Base-by-base conservation (phyloP, 2,797 vertebrate species). In the Leucoraja ocellata region DNA sequence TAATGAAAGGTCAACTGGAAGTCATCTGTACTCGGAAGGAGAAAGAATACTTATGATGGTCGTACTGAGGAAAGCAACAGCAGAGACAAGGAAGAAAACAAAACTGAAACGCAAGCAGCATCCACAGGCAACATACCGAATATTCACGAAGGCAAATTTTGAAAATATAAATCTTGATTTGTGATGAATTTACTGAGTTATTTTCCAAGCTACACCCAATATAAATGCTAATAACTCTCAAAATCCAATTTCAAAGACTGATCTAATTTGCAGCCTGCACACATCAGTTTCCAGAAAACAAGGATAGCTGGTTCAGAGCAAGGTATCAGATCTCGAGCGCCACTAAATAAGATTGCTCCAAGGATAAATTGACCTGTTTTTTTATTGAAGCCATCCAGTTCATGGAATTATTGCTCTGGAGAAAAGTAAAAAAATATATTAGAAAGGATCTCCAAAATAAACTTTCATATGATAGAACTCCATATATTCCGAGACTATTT, bases 191-290 rank as follows among this genome's bases (percentile, higher is more conserved):
- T 73, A 91, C 36, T 74, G 65, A 28, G 39, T 16, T 58, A 46
- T 92, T 76, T 92, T 92, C 32, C 39, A 39, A 28, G 25, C 13
- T 73, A 39, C 25, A 92, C 23, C 28, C 90, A 54, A 46, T 76
- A 58, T 92, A 74, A 46, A 92, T 92, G 90, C 71, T 92, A 74
- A 92, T 54, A 92, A 76, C 71, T 10, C 13, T 54, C 90, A 92
- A 88, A 68, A 54, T 54, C 73, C 23, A 73, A 92, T 92, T 92
- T 92, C 68, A 46, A 39, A 92, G 71, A 92, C 90, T 28, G 90
- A 92, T 76, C 90, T 74, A 71, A 9, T 92, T 92, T 73, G 90
- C 25, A 74, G 21, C 68, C 90, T 73, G 71, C 39, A 91, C 39
- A 76, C 71, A 74, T 92, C 11, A 16, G 46, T 54, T 46, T 46